Conservation (phyloP, 2,888 invertebrate genomes). For the Sarcophaga variegata region DNA sequence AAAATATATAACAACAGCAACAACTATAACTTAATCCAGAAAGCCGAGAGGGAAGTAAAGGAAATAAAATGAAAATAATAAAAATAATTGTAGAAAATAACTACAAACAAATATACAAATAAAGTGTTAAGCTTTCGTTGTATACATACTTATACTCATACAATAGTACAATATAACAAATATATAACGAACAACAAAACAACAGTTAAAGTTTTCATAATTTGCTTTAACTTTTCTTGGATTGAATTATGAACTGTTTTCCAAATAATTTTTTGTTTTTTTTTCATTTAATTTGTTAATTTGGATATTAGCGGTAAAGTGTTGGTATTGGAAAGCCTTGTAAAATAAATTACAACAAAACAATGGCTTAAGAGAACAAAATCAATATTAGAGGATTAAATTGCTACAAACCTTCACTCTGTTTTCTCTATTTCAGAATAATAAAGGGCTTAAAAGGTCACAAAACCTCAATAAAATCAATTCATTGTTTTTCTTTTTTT, state of each 20-base stretch:
- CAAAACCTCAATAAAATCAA: too few relatives aligned
- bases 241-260: neutral
- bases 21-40: constrained; percentile 23
- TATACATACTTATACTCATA: neutral
- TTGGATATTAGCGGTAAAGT: too few relatives aligned
- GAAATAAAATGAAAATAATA: neutral
- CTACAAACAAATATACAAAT: neutral
- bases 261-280: neutral
- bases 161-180: too few relatives aligned
- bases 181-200: neutral
- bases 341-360: too few relatives aligned
- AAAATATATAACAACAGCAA: constrained; percentile 12
- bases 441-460: too few relatives aligned
- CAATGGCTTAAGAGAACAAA: too few relatives aligned
- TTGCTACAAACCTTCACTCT: too few relatives aligned
- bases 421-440: too few relatives aligned
- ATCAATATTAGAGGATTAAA: too few relatives aligned
- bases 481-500: too few relatives aligned
- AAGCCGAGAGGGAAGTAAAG: neutral
- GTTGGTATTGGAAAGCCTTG: too few relatives aligned
- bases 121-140: constrained; percentile 24
- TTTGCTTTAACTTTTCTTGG: constrained; percentile 7
- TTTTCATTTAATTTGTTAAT: too few relatives aligned
- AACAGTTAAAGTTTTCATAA: constrained; percentile 9
- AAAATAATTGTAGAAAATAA: neutral